A percentile compares a stretch with the other conserved stretches of the same genome.
Conservation (phyloP, 1,140 invertebrate species). For the Formica exsecta region DNA sequence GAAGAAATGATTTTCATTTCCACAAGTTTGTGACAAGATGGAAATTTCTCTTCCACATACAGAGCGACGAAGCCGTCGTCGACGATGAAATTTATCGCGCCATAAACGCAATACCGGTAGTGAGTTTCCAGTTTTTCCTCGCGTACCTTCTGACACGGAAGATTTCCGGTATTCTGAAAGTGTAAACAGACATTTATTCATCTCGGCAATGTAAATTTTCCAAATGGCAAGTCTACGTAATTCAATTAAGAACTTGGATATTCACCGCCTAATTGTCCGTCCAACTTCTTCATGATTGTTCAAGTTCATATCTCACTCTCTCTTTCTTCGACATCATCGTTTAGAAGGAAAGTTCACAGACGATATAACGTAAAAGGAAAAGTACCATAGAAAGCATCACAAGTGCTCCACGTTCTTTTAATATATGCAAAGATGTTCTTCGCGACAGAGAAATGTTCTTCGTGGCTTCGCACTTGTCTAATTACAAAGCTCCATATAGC, state of each 20-base stretch:
- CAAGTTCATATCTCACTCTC: background rate
- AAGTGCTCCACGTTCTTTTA: constrained; percentile 18
- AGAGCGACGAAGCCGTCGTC: background rate
- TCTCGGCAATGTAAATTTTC: constrained; percentile 2
- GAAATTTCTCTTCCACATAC: constrained; percentile 16
- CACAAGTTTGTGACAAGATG: background rate
- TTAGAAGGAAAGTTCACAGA: constrained; percentile 55
- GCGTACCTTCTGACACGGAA: constrained; percentile 3
- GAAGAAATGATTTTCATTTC: constrained; percentile 50
- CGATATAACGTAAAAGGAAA: constrained; percentile 30
- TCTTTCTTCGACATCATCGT: background rate
- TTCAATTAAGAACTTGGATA: background rate
- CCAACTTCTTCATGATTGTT: background rate
- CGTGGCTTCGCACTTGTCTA: background rate
- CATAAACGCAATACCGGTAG: constrained; percentile 14
- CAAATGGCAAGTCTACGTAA: background rate
- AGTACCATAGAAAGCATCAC: constrained; percentile 60
- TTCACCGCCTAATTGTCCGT: background rate
- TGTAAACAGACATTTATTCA: background rate
- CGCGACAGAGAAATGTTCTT: constrained; percentile 22
- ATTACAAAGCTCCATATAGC: background rate
- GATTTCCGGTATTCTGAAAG: background rate
- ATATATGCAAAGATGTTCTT: constrained; percentile 34
- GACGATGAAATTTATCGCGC: background rate
- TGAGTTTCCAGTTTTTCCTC: constrained; percentile 14